Evolutionary conservation across 2,113 vertebrate genomes (phyloP).

Genomic region (Lagopus leucura): DNA sequence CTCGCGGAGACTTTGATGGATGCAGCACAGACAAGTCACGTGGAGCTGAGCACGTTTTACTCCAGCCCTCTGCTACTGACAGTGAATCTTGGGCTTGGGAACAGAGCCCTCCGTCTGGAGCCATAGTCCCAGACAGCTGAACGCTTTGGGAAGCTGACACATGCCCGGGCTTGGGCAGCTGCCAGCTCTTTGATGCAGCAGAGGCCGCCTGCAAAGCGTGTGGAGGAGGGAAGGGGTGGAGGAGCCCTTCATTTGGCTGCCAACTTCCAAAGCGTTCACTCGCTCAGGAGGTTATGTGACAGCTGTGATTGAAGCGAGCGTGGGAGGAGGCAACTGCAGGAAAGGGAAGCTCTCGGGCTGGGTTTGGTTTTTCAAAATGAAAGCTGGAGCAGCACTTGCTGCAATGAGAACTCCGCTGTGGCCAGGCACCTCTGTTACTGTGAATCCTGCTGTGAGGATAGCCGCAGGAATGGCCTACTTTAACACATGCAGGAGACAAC

Average conservation of each 20-base stretch:
- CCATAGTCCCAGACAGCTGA: conserved; percentile 47
- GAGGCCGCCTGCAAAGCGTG: conserved; percentile 60
- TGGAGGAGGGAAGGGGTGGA: conserved; percentile 62
- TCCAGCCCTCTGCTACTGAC: conserved; percentile 35
- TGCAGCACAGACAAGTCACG: not conserved
- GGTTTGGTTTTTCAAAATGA: conserved; percentile 28
- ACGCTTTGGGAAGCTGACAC: conserved; percentile 47
- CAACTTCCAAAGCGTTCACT: conserved; percentile 54
- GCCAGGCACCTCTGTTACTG: not conserved
- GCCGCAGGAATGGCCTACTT: not conserved
- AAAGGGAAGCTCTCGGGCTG: conserved; percentile 30
- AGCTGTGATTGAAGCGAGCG: conserved; percentile 42
- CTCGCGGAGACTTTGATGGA: not conserved
- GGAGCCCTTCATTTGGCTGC: conserved; percentile 69
- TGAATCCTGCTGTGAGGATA: not conserved
- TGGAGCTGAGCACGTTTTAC: not conserved
- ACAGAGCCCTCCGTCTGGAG: conserved; percentile 30
- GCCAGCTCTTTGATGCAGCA: conserved; percentile 57
- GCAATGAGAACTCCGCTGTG: not conserved
- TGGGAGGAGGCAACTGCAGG: conserved; percentile 46
- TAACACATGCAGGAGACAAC: not conserved
- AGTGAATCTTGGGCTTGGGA: conserved; percentile 29
- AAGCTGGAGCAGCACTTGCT: not conserved
- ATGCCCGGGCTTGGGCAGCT: conserved; percentile 14
- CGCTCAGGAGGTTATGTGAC: conserved; percentile 39